Base-by-base conservation (phyloP, 1,140 invertebrate genomes). In the Eumaeus atala region DNA sequence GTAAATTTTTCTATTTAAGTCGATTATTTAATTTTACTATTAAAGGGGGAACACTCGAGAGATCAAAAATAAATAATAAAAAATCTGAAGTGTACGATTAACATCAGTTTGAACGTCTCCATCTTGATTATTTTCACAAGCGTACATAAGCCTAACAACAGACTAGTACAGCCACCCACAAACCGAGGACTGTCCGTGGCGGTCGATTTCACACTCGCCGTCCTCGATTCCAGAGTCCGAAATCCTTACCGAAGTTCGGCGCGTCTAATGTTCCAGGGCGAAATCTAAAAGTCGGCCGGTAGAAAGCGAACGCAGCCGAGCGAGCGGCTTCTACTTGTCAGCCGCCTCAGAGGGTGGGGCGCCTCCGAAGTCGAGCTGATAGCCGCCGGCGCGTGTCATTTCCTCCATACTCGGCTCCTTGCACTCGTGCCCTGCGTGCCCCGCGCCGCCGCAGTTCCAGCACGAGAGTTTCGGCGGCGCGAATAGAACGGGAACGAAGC, bases 391-490 rank as follows among this genome's bases (percentile, higher is more conserved):
- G 54, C 91, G 89, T 9, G 94, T 95, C 72, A 96, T 92, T 80
- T 96, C 94, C 74, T 97, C 95, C 90, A 96, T 95, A 7, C 94
- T 95, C 52, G 92, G 92, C 74, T 95, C 94, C 62, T 93, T 93
- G 77, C 96, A 97, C 36, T 96, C 95, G 57, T 89, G 84, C 1
- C 94, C 94, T n/a, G 90, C 87, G 78, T 97, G 96, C 52, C 88
- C 92, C 48, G 90, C 89, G 28, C 91, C 92, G 37, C 93, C 93
- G 82, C 93, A 95, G 72, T 95, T 95, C 79, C 91, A 94, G 68
- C 91, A 92, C 12, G 90, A 91, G 3, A 90, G 64, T 70, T 87
- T 86, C 61, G 74, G 91, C 50, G 91, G 86, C 67, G 91, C 90
- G 66, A 88, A 81, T 52, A 90, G 70, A 56, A 84, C 88, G 58